A percentile compares a stretch with the other conserved stretches of the same genome.
Conservation (phyloP, 2,888 invertebrate species). For the Thelaira solivaga region DNA sequence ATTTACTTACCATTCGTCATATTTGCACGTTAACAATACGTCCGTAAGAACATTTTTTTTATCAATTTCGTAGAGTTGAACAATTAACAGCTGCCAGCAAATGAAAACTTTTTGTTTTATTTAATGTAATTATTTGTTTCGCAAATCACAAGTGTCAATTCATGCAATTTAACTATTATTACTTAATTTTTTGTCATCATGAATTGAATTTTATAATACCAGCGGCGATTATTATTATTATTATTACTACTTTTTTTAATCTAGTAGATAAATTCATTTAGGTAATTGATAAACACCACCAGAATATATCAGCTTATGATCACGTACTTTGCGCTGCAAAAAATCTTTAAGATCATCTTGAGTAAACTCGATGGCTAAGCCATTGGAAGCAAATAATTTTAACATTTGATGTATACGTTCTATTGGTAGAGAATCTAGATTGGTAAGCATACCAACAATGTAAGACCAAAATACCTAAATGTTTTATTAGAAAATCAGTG, state of each 20-base stretch:
- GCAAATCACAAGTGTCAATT: conserved; percentile 24
- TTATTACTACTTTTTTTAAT: conserved; percentile 1
- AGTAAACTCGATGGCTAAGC: conserved; percentile 92
- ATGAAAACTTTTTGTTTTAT: conserved; percentile 4
- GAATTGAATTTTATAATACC: neutral
- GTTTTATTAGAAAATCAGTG: neutral
- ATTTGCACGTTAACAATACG: conserved; percentile 10
- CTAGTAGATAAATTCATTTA: conserved; percentile 77
- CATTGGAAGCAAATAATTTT: conserved; percentile 97
- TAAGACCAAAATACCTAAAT: conserved; percentile 91
- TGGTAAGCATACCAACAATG: conserved; percentile 97
- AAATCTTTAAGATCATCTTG: conserved; percentile 92
- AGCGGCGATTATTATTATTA: too few species aligned
- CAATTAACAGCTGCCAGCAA: neutral
- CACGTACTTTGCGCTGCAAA: conserved; percentile 93
- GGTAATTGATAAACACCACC: conserved; percentile 93
- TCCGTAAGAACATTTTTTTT: conserved; percentile 31
- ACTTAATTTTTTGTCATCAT: conserved; percentile 25
- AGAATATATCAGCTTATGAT: conserved; percentile 89
- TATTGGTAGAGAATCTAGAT: conserved; percentile 92
- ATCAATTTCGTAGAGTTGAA: conserved; percentile 3
- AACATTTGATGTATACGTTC: conserved; percentile 97
- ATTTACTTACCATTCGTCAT: conserved; percentile 34
- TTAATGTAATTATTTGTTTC: conserved; percentile 3
- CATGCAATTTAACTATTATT: conserved; percentile 52